phyloP scores from a whole-genome alignment of 2,113 vertebrate species.

The Pelodiscus sinensis region DNA sequence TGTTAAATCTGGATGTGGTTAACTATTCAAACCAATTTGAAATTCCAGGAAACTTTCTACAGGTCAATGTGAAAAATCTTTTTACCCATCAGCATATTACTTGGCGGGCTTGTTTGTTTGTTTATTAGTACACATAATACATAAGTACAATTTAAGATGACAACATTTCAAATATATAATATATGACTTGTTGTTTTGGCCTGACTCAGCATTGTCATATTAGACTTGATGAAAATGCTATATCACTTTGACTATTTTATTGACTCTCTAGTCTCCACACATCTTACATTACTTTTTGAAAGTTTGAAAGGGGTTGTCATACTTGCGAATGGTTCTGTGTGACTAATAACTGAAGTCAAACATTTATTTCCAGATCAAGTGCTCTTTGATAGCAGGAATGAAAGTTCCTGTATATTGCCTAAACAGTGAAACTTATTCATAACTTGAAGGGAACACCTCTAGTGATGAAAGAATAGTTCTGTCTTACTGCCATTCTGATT shows the following conservation, averaged over 20 bases:
- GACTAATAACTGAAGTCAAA: not conserved
- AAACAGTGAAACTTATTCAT: not conserved
- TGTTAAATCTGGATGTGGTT: not conserved
- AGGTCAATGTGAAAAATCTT: not conserved
- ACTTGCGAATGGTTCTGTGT: not conserved
- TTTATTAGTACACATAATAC: not conserved
- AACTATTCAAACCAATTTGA: not conserved
- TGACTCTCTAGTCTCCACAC: not conserved
- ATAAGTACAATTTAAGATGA: not conserved
- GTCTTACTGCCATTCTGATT: not conserved
- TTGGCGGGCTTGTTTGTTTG: not conserved
- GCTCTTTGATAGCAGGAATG: not conserved
- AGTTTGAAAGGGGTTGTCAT: not conserved
- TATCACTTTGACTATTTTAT: not conserved
- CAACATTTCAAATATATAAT: not conserved
- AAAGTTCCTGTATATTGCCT: not conserved
- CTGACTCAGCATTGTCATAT: not conserved
- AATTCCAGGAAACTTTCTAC: not conserved
- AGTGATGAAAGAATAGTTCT: not conserved
- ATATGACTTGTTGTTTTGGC: not conserved
- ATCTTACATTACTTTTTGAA: not conserved
- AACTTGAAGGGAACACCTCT: not conserved
- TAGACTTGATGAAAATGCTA: not conserved
- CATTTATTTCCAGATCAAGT: not conserved
- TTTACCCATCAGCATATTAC: not conserved